Percentiles rank a stretch among this genome's conserved stretches.
These are phyloP conservation scores for Achatina immaculata DNA, from an alignment of 1,140 invertebrate genomes.

Conservation along the genomic window DNA sequence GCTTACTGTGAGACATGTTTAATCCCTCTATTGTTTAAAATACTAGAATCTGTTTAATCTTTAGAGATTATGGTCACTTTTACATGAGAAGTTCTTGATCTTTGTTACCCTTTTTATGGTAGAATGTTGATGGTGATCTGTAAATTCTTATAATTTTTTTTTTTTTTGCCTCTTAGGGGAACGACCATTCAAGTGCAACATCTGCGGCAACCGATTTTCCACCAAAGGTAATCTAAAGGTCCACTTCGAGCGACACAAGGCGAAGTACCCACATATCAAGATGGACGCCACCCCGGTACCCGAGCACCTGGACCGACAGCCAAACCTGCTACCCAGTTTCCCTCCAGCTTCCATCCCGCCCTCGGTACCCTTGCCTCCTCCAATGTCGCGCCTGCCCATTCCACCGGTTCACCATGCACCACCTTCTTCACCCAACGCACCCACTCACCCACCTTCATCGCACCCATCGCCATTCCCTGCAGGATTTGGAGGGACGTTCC, in stretches of 20 bases:
- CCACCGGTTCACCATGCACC: constrained; percentile 23
- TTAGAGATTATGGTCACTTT: too few relatives aligned
- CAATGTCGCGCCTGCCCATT: constrained; percentile 35
- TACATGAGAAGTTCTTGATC: too few relatives aligned
- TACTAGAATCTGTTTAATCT: too few relatives aligned
- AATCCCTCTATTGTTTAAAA: too few relatives aligned
- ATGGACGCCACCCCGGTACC: constrained; percentile 97
- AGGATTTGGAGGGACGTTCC: constrained; percentile 23
- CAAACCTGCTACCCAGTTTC: constrained; percentile 35
- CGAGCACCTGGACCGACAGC: constrained; percentile 82
- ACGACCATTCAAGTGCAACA: constrained; percentile 95
- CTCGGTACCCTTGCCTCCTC: constrained; percentile 33
- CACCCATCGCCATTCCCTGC: constrained; percentile 11
- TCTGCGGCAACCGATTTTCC: constrained; percentile 95
- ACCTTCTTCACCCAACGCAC: constrained; percentile 18
- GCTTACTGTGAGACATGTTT: too few relatives aligned
- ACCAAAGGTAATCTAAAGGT: constrained; percentile 98
- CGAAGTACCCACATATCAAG: constrained; percentile 91
- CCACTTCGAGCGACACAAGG: constrained; percentile 95
- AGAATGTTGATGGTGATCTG: too few relatives aligned
- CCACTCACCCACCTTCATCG: neutral
- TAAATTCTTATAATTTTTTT: too few relatives aligned
- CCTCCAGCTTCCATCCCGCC: constrained; percentile 66
- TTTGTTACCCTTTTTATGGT: too few relatives aligned
- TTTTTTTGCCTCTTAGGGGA: constrained; percentile 78